Evolutionary conservation across 2,888 invertebrate genomes (phyloP).

Genomic region (Conops quadrifasciatus): DNA sequence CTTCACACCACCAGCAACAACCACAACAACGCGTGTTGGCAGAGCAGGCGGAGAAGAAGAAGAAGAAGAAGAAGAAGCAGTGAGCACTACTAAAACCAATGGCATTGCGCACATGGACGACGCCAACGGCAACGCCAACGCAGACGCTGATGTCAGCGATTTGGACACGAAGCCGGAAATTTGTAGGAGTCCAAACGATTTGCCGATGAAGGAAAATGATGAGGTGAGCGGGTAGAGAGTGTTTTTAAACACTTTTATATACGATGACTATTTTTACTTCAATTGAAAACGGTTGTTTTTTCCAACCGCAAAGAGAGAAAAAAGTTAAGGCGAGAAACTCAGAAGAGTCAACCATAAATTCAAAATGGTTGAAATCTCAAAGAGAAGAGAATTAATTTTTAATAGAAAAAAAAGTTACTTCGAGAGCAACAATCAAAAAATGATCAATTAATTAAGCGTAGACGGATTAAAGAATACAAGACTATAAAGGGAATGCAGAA

Average conservation of each 20-base stretch:
- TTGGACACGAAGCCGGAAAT: constrained; percentile 59
- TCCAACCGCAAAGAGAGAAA: not conserved
- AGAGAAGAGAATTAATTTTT: constrained; percentile 3
- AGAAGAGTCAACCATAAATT: too few relatives aligned
- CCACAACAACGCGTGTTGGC: constrained; percentile 19
- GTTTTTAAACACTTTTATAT: not conserved
- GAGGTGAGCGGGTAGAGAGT: not conserved
- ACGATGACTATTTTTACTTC: not conserved
- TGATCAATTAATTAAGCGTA: not conserved
- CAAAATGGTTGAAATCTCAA: too few relatives aligned
- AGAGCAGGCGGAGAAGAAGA: constrained; percentile 19
- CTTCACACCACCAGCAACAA: constrained; percentile 36
- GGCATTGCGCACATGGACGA: constrained; percentile 45
- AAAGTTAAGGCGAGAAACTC: too few relatives aligned
- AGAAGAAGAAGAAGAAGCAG: constrained; percentile 24
- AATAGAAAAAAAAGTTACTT: constrained; percentile 2
- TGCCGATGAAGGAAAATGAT: constrained; percentile 48
- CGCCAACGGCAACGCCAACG: constrained; percentile 40
- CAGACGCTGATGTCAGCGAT: constrained; percentile 54
- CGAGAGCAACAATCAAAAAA: not conserved
- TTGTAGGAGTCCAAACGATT: constrained; percentile 56
- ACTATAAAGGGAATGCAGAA: too few relatives aligned
- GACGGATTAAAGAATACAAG: not conserved
- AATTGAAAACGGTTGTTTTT: constrained; percentile 22
- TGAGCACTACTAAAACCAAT: constrained; percentile 35